phyloP scores from a whole-genome alignment of 2,888 invertebrate genomes.

The Acrobasis suavella region DNA sequence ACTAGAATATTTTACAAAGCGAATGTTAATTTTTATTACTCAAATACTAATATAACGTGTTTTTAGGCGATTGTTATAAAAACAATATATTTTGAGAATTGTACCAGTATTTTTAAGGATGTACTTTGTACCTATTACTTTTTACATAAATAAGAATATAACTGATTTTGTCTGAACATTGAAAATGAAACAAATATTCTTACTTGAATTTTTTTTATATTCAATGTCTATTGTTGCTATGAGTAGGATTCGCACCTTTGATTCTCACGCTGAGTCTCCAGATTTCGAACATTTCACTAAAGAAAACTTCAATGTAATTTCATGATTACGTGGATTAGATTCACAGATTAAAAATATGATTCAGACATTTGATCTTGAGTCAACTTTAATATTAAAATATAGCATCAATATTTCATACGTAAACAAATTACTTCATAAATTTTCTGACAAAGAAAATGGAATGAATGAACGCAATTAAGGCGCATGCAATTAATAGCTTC shows the following conservation, averaged over 20 bases:
- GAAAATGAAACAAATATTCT: too few relatives aligned
- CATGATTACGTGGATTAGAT: too few relatives aligned
- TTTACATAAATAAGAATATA: too few relatives aligned
- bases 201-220: too few relatives aligned
- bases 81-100: background rate
- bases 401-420: slow-evolving; percentile 35
- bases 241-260: too few relatives aligned
- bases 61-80: slow-evolving; percentile 46
- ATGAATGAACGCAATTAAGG: slow-evolving; percentile 70
- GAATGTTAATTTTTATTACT: slow-evolving; percentile 78
- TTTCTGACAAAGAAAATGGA: slow-evolving; percentile 63
- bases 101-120: background rate
- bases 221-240: too few relatives aligned
- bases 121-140: background rate
- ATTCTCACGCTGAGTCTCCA: too few relatives aligned
- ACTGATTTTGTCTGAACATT: too few relatives aligned
- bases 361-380: too few relatives aligned
- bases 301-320: too few relatives aligned
- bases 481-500: slow-evolving; percentile 71
- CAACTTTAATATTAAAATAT: slow-evolving; percentile 44
- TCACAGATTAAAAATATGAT: too few relatives aligned
- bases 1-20: slow-evolving; percentile 70
- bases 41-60: slow-evolving; percentile 45
- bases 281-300: too few relatives aligned
- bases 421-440: slow-evolving; percentile 49